Conservation (phyloP, 2,888 invertebrate species). For the Eilema sororculum region DNA sequence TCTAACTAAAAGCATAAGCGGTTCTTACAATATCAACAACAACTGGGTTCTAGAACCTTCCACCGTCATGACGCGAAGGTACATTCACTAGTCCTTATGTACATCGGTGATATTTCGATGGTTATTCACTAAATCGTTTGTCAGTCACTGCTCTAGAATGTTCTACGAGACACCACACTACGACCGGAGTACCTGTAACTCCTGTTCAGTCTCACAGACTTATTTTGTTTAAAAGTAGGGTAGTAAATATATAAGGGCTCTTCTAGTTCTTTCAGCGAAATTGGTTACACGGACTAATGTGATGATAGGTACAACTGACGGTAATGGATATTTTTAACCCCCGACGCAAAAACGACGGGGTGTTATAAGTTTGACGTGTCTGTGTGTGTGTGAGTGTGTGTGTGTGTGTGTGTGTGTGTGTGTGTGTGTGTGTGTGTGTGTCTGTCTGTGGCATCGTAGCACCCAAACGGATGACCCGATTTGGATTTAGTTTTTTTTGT, state of each 20-base stretch:
- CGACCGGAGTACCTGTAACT: constrained; percentile 6
- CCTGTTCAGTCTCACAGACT: constrained; percentile 17
- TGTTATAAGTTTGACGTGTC: too few species aligned
- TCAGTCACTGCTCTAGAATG: constrained; percentile 28
- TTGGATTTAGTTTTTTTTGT: too few species aligned
- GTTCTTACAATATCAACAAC: constrained; percentile 56
- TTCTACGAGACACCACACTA: constrained; percentile 20
- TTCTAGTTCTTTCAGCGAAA: constrained; percentile 2
- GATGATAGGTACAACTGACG: background rate
- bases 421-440: too few species aligned
- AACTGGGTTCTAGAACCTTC: constrained; percentile 36
- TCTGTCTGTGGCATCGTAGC: too few species aligned
- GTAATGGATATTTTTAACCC: too few species aligned
- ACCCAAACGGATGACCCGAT: too few species aligned
- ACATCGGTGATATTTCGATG: constrained; percentile 41
- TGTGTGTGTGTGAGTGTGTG: too few species aligned
- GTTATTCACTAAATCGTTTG: constrained; percentile 36
- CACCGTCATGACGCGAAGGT: constrained; percentile 32
- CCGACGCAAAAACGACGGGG: too few species aligned
- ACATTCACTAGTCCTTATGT: constrained; percentile 32
- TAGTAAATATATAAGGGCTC: constrained; percentile 6
- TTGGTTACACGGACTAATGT: constrained; percentile 13
- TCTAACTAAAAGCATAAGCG: constrained; percentile 52
- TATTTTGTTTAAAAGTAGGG: constrained; percentile 9
- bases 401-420: too few species aligned